Conservation (phyloP, 2,113 vertebrate species). For the Numenius arquata region DNA sequence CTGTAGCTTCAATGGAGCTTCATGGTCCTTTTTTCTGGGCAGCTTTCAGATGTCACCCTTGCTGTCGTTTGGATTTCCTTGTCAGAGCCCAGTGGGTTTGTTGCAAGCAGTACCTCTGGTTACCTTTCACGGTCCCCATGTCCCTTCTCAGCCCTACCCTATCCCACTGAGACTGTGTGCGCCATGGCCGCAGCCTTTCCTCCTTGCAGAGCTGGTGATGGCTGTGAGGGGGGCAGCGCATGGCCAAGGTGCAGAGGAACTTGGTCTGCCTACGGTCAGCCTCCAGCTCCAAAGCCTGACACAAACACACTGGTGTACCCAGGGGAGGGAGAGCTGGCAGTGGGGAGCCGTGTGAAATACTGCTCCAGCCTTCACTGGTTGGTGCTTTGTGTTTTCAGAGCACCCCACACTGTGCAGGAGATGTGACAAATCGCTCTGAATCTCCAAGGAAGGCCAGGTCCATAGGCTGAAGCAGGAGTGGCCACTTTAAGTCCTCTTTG, state of each 20-base stretch:
- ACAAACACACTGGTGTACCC: neutral
- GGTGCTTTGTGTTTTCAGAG: neutral
- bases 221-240: neutral
- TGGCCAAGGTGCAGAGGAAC: neutral
- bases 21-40: neutral
- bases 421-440: neutral
- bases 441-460: neutral
- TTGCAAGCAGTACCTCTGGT: neutral
- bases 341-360: neutral
- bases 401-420: neutral
- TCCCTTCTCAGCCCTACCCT: neutral
- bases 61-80: neutral
- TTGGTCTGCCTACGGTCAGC: neutral
- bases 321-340: neutral
- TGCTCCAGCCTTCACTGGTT: fast-evolving
- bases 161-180: neutral
- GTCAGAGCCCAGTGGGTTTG: neutral
- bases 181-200: neutral
- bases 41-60: neutral
- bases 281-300: neutral
- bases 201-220: neutral
- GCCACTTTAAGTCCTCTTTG: slow-evolving; percentile 35
- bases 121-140: neutral
- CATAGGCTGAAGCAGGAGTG: neutral
- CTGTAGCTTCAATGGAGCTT: neutral